These are phyloP conservation scores for Platycercus adscitus DNA, from an alignment of 2,113 vertebrate species.

Conservation along the genomic window DNA sequence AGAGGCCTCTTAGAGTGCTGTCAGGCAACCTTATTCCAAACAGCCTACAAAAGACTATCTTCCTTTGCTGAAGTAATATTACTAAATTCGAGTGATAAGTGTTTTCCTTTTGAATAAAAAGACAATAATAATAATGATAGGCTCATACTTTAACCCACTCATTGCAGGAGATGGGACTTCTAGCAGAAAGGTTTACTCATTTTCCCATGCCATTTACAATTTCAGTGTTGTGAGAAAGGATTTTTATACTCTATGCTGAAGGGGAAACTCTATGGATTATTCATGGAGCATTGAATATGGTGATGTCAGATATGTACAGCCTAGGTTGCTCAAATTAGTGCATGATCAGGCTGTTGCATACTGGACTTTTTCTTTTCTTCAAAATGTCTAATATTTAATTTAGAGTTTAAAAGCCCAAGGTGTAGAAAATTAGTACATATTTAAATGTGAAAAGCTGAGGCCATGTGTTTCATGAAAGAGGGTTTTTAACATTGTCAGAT, in stretches of 20 bases:
- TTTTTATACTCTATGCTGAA: neutral
- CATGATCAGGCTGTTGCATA: neutral
- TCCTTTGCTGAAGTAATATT: neutral
- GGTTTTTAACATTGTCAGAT: accelerated
- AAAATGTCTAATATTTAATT: neutral
- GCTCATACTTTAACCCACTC: neutral
- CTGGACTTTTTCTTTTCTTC: neutral
- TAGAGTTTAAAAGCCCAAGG: neutral
- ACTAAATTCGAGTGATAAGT: neutral
- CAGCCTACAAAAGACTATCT: neutral
- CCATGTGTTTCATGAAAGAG: neutral
- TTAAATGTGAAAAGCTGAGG: neutral
- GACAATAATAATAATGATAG: neutral
- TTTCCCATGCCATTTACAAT: neutral
- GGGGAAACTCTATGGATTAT: neutral
- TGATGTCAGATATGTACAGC: neutral
- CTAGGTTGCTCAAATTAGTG: neutral
- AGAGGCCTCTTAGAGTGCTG: neutral
- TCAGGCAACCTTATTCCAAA: neutral
- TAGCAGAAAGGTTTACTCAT: neutral
- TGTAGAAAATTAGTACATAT: neutral
- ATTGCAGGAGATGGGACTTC: neutral
- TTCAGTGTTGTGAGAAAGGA: neutral
- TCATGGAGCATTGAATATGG: neutral
- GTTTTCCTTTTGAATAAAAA: neutral